These are phyloP conservation scores for Percina caprodes DNA, from an alignment of 2,113 vertebrate genomes.

Conservation along the genomic window DNA sequence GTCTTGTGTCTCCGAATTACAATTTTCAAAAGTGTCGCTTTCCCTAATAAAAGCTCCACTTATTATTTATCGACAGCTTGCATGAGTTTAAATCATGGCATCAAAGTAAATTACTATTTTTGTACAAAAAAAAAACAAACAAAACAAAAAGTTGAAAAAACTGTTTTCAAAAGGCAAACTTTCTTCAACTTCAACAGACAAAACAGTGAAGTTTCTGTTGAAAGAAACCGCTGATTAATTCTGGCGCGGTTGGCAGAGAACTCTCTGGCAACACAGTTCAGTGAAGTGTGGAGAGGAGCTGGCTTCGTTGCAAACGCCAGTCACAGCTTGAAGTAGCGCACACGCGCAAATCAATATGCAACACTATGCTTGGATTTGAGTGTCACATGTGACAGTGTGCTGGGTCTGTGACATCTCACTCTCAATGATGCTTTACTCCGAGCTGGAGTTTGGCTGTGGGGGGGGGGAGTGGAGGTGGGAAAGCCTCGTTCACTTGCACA, in stretches of 20 bases:
- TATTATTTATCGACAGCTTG: slow-evolving; percentile 32
- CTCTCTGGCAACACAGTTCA: slow-evolving; percentile 73
- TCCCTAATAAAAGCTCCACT: slow-evolving; percentile 10
- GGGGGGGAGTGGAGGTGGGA: not conserved
- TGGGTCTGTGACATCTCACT: slow-evolving; percentile 74
- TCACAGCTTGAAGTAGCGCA: slow-evolving; percentile 61
- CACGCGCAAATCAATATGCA: slow-evolving; percentile 72
- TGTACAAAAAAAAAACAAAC: slow-evolving; percentile 23
- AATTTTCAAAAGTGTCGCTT: slow-evolving; percentile 24
- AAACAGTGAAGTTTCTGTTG: slow-evolving; percentile 55
- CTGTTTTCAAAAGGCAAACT: slow-evolving; percentile 61
- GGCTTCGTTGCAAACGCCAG: slow-evolving; percentile 70
- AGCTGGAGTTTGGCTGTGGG: slow-evolving; percentile 29
- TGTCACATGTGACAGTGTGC: slow-evolving; percentile 64
- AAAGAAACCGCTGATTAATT: slow-evolving; percentile 75
- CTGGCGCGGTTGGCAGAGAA: slow-evolving; percentile 71
- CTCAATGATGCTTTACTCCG: slow-evolving; percentile 29
- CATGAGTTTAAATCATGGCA: slow-evolving; percentile 5
- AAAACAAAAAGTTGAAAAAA: slow-evolving; percentile 47
- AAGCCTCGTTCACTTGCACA: slow-evolving; percentile 17
- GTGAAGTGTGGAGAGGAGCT: slow-evolving; percentile 74
- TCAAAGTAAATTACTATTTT: slow-evolving; percentile 27
- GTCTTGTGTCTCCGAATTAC: slow-evolving; percentile 45
- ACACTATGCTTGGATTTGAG: slow-evolving; percentile 59
- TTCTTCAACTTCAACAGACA: slow-evolving; percentile 44